Evolutionary conservation across 2,113 vertebrate genomes (phyloP), one percentile per base, ranked within the genome.

Genomic region (Chaetodon trifascialis): DNA sequence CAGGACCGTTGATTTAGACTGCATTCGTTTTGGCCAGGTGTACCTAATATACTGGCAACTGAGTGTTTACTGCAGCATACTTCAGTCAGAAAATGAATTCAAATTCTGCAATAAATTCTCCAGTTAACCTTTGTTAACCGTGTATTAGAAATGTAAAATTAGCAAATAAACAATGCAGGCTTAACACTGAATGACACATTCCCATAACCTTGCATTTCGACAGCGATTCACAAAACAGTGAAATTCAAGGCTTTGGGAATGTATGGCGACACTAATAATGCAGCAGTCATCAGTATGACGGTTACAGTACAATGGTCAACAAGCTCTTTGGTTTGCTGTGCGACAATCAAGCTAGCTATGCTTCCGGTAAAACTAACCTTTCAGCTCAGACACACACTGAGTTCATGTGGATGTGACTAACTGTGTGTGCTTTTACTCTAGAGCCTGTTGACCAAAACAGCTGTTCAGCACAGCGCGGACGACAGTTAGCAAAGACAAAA

Each of bases 401-500:
- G 2, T 54, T 51, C 7, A 0, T 64, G 5, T 70, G 0, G n/a
- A 46, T 47, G 40, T 40, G 40, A 60, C 9, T 84, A 11, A 56
- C 2, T 64, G 30, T 69, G 46, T 52, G 23, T 55, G 21, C 72
- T 66, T 16, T 67, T 36, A 47, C 58, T 44, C 19, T 47, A 83
- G 88, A 94, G 91, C 92, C 93, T 93, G 93, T 92, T 93, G 91
- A 94, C 93, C 90, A 92, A 78, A 30, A 73, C 4, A 81, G 81
- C 76, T 83, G 85, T 81, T 89, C 38, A 85, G 90, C 91, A 94
- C 92, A 90, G 84, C 19, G 80, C 89, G 7, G 38, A 58, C 49
- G 68, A 91, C 85, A 42, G 88, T 88, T 80, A 92, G 86, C 92
- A 85, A 59, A 83, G 88, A 88, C 91, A 89, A 72, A 88, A 93